Evolutionary conservation across 2,113 vertebrate genomes (phyloP), one percentile per base, ranked within the genome.

Genomic region (Cavia porcellus): DNA sequence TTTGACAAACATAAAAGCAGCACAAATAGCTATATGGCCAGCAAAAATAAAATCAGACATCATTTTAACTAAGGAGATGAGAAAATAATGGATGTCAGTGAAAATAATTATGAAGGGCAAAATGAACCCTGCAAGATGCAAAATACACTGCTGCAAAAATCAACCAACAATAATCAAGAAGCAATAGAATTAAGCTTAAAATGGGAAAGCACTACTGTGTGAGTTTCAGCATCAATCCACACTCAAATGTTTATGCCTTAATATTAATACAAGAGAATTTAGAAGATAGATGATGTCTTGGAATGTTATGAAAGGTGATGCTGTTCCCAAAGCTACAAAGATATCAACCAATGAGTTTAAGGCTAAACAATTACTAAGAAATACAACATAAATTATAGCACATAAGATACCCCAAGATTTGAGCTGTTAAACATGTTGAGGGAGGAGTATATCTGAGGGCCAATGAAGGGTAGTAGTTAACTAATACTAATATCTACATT

Each of bases 1-100:
- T 90, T 95, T 92, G 84, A 96, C 47, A 94, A 75, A 93, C 38
- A 86, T 32, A 81, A 89, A 68, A 79, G 28, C 15, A 95, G 7
- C 24, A 22, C 3, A 96, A 93, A 86, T 42, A 55, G 85, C 42
- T n/a, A 4, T 3, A 35, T 12, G 86, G 81, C 20, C 47, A 90
- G 88, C 25, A 68, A 61, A 88, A 77, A 95, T 62, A 68, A 89
- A 97, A 75, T 57, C 0, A 3, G 25, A 92, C 32, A 82, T 68
- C 45, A 92, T 38, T 91, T 89, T 79, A 70, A 75, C 50, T 89
- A 89, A 94, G 75, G 61, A 74, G 79, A 89, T 62, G 35, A 86
- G 61, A 61, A 92, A 92, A 84, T 45, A 20, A 70, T 86, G n/a
- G 81, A n/a, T 57, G 24, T 64, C 20, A 74, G 19, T 77, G 32